Conservation (phyloP, 2,888 invertebrate genomes). For the Dascillus cervinus region DNA sequence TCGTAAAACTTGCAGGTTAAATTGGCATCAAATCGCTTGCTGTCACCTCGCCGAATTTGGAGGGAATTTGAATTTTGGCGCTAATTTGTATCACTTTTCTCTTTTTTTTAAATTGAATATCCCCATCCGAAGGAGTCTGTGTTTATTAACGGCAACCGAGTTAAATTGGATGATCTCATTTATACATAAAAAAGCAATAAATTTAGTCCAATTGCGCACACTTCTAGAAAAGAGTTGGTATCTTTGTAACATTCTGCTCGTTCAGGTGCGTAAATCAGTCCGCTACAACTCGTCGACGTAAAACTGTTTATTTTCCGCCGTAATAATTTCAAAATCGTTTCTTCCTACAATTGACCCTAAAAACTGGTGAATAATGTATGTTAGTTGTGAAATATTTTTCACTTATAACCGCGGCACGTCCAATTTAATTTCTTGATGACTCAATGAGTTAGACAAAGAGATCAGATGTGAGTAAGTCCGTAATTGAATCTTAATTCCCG, state of each 20-base stretch:
- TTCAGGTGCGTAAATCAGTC: constrained; percentile 1
- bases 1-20: too few relatives aligned
- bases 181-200: constrained; percentile 4
- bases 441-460: neutral
- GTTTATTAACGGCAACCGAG: too few relatives aligned
- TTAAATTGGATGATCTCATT: constrained; percentile 11
- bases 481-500: constrained; percentile 16
- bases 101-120: too few relatives aligned
- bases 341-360: too few relatives aligned
- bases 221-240: constrained; percentile 8
- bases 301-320: neutral
- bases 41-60: too few relatives aligned
- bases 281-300: neutral
- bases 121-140: too few relatives aligned
- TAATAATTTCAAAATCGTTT: neutral
- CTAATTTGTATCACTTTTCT: too few relatives aligned
- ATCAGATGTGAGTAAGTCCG: neutral
- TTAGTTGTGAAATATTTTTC: too few relatives aligned
- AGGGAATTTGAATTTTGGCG: too few relatives aligned
- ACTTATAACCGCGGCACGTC: neutral
- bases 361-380: too few relatives aligned
- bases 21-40: too few relatives aligned
- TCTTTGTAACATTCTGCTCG: constrained; percentile 5
- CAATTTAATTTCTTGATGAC: neutral
- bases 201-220: constrained; percentile 9